Conservation (phyloP, 35 echinoderm and acorn worm species). For the Lytechinus variegatus region DNA sequence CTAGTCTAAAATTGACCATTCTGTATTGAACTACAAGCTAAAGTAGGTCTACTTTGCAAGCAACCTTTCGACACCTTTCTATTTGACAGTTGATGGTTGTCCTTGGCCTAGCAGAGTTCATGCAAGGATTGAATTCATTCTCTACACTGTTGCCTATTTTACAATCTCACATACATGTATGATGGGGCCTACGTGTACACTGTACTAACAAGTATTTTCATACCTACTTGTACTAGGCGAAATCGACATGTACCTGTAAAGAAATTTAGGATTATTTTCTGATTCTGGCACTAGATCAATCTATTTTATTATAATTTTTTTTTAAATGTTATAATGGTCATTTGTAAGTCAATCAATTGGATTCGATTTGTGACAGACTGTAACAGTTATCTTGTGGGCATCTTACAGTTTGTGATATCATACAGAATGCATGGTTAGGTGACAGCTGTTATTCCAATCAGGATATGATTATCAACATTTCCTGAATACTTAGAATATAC, state of each 20-base stretch:
- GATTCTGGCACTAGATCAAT: too few species aligned
- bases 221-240: not conserved
- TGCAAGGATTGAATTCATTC: not conserved
- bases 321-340: too few species aligned
- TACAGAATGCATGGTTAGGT: not conserved
- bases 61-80: not conserved
- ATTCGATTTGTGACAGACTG: too few species aligned
- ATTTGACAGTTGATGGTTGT: slow-evolving; percentile 18
- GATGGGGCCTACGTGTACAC: not conserved
- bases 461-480: not conserved
- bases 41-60: not conserved
- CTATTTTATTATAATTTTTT: too few species aligned
- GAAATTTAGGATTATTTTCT: not conserved
- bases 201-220: too few species aligned
- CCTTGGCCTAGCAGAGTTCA: not conserved
- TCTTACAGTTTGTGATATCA: not conserved
- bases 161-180: not conserved
- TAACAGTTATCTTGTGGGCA: not conserved
- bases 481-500: not conserved
- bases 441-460: not conserved
- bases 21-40: not conserved
- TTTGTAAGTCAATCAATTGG: too few species aligned
- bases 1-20: not conserved
- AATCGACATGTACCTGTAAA: not conserved
- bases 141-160: not conserved